Evolutionary conservation across 2,113 vertebrate genomes (phyloP), one percentile per base, ranked within the genome.

Genomic region (Macrotis lagotis): DNA sequence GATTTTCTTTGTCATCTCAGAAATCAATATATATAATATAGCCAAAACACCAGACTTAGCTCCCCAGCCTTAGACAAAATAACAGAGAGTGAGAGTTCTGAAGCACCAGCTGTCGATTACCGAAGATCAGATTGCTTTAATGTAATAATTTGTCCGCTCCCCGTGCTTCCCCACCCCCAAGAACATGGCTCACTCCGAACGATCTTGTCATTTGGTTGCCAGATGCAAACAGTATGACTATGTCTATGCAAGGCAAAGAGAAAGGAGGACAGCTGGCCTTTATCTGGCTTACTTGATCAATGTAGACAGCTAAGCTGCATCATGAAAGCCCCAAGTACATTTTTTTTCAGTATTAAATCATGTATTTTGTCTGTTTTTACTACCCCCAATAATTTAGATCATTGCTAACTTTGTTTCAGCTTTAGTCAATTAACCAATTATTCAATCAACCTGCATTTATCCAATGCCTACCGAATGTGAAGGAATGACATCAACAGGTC

Each of bases 21-120:
- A 95, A 97, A 98, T 97, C 97, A 92, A 98, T 96, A 97, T 96
- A 97, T 95, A 96, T 96, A 97, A 97, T 96, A 96, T 93, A 92
- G 93, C 93, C 91, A 96, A 83, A 97, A 97, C 97, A 97, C 94
- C 97, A 97, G 97, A 97, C 97, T 95, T 94, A 44, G 88, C 96
- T 37, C 91, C 92, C 94, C 95, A 90, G 92, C 93, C 95, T 2
- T 28, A 97, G 96, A 97, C 92, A 96, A 95, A 97, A 97, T 95
- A 96, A 91, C 37, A 83, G 95, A 96, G 97, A 96, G 37, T 92
- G 95, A 96, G 95, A 89, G 94, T 92, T 89, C 3, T 49, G 83
- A 52, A 50, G 96, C 94, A 90, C 97, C 97, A 97, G 97, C 97
- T 97, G 97, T 96, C 94, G 2, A 95, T 96, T 90, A 91, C 94